Percentiles rank a stretch among this genome's conserved stretches.
Conservation (phyloP, 1,140 invertebrate species). For the Argopecten irradians region DNA sequence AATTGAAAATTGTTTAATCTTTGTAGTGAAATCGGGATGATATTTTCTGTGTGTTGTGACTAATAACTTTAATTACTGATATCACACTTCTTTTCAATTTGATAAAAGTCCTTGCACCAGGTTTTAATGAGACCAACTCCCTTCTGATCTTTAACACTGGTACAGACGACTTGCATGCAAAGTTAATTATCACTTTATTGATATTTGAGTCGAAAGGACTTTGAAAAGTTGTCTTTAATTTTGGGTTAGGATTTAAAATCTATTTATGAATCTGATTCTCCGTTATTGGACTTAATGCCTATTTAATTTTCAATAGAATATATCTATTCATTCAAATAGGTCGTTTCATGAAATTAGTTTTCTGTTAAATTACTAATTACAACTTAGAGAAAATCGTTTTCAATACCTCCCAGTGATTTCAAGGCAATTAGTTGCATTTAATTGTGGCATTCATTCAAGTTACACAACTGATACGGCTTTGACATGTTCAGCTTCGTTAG, state of each 20-base stretch:
- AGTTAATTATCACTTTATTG: not conserved
- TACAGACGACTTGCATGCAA: not conserved
- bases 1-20: not conserved
- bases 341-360: not conserved
- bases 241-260: not conserved
- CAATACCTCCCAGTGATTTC: not conserved
- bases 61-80: not conserved
- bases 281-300: not conserved
- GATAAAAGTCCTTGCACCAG: not conserved
- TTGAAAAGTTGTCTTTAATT: not conserved
- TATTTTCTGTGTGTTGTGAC: not conserved
- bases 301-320: not conserved
- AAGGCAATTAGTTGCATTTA: not conserved
- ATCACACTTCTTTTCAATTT: not conserved
- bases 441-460: not conserved
- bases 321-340: not conserved
- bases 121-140: not conserved
- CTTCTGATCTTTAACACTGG: not conserved
- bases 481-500: not conserved
- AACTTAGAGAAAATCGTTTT: not conserved
- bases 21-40: not conserved
- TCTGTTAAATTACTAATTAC: not conserved
- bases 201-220: not conserved
- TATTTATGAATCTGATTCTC: not conserved
- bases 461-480: not conserved